Conservation (phyloP, 1,140 invertebrate genomes). For the Temnothorax curvispinosus region DNA sequence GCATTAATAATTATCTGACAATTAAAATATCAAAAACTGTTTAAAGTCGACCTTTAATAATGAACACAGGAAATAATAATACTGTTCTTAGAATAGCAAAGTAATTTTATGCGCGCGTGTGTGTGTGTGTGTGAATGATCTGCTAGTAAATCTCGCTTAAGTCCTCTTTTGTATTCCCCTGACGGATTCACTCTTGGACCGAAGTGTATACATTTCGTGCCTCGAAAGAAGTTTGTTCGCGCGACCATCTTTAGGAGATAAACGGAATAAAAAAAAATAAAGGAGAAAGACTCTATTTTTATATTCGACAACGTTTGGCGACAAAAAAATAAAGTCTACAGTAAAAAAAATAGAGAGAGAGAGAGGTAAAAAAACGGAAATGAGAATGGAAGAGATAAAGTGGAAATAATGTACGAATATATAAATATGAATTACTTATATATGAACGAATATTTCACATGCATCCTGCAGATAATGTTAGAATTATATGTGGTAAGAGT, state of each 20-base stretch:
- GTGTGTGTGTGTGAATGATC: slow-evolving; percentile 16
- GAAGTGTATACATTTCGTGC: not conserved
- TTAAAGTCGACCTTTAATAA: not conserved
- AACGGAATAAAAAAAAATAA: slow-evolving; percentile 7
- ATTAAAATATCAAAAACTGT: not conserved
- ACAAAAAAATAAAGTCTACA: not conserved
- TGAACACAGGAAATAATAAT: not conserved
- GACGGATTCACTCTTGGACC: slow-evolving; percentile 19
- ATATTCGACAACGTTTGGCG: too few relatives aligned
- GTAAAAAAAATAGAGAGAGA: not conserved
- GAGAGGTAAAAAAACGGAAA: not conserved
- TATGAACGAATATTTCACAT: not conserved
- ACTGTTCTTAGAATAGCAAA: not conserved
- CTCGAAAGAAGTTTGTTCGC: not conserved
- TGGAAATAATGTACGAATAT: slow-evolving; percentile 1
- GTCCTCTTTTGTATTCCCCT: slow-evolving; percentile 44
- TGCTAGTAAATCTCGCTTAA: slow-evolving; percentile 46
- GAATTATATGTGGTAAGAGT: too few relatives aligned
- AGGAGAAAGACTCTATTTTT: not conserved
- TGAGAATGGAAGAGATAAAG: not conserved
- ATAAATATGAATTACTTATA: not conserved
- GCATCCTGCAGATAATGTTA: not conserved
- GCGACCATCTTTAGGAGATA: slow-evolving; percentile 20
- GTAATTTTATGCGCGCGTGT: not conserved
- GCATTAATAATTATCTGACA: not conserved